Base-by-base conservation (phyloP, 2,797 vertebrate genomes). In the Helarctos malayanus region DNA sequence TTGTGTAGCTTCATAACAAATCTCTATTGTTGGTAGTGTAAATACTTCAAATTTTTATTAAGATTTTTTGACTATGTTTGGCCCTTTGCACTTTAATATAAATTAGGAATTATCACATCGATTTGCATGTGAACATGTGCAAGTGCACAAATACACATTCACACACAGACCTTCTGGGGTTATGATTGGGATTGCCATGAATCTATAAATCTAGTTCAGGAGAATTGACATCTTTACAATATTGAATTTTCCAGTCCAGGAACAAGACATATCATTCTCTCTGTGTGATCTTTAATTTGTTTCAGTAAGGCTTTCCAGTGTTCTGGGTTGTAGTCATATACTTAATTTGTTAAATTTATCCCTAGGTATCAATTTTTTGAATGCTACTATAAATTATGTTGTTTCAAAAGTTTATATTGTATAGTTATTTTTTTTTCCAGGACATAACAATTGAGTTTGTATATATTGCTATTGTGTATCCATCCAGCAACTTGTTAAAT, bases 1-100 rank as follows among this genome's bases (percentile, higher is more conserved):
- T 89, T 92, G 27, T n/a, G 38, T 84, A 49, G 35, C 78, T 73
- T 84, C 9, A 63, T 71, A 49, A 86, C 45, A 76, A 15, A 29
- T 86, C 27, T 27, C 81, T 56, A 59, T 57, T 96, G 91, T 52
- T 88, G 56, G 14, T 76, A 76, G n/a, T 90, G 14, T 80, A 82
- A 91, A 57, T 35, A 12, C 14, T 88, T 88, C 32, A 86, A 5
- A n/a, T 63, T 81, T 81, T 68, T 86, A n/a, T 76, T 41, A 54
- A 78, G 14, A 19, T 63, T 79, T 56, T 27, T 83, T 32, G 1
- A 2, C 54, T 84, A 1, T 45, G 23, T 71, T 69, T 79, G 45
- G 5, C 56, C 25, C 35, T 85, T 80, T 63, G 47, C 18, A 61
- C 89, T 81, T 80, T 75, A 65, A 23, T 61, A 14, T 80, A 73